These are phyloP conservation scores for Tetranychus cinnabarinus DNA, from an alignment of 1,140 invertebrate species.

Conservation along the genomic window DNA sequence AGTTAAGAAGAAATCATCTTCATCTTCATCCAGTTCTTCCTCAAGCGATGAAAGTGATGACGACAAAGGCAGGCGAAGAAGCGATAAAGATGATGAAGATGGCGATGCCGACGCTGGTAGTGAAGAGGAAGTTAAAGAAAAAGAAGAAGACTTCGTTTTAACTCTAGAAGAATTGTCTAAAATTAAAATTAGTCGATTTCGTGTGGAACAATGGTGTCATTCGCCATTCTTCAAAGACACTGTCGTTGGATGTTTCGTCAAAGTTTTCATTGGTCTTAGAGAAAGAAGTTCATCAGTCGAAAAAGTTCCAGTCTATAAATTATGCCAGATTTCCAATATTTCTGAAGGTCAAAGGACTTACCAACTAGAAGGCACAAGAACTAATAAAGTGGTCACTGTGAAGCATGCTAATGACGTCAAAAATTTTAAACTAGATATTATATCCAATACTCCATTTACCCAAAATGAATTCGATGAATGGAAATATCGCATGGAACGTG, in stretches of 20 bases:
- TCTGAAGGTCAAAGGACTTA: conserved; percentile 90
- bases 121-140: conserved; percentile 17
- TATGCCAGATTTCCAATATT: conserved; percentile 79
- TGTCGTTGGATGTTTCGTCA: conserved; percentile 75
- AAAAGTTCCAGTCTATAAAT: conserved; percentile 65
- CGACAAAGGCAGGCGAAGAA: conserved; percentile 15
- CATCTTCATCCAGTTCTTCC: conserved; percentile 10
- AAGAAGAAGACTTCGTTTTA: conserved; percentile 29
- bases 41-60: conserved; percentile 10
- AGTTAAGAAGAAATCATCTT: conserved; percentile 4
- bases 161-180: conserved; percentile 60
- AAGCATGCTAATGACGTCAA: conserved; percentile 60
- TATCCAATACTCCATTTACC: conserved; percentile 89
- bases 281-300: conserved; percentile 23
- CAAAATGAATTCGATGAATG: conserved; percentile 82
- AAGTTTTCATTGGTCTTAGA: conserved; percentile 73
- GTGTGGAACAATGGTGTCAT: conserved; percentile 83
- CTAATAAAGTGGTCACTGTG: conserved; percentile 57
- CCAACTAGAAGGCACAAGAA: conserved; percentile 51
- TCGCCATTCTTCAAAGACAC: conserved; percentile 79
- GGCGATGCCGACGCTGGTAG: neutral
- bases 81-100: conserved; percentile 15
- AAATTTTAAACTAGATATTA: conserved; percentile 82
- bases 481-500: conserved; percentile 52
- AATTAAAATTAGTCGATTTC: conserved; percentile 66